phyloP scores from a whole-genome alignment of 2,797 vertebrate species.

The Pseudochirops cupreus region DNA sequence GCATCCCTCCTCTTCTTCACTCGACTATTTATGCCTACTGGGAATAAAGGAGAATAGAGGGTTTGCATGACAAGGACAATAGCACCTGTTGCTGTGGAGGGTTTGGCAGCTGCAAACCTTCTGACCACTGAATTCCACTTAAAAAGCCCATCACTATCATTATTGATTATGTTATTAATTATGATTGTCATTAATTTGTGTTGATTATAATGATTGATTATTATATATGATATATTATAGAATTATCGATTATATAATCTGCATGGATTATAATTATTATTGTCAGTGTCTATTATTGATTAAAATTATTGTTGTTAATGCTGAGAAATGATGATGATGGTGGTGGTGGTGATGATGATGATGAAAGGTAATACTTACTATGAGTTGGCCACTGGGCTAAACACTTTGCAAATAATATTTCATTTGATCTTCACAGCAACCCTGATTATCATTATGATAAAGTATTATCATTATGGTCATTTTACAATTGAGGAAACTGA shows the following conservation, averaged over 20 bases:
- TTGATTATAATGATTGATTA: too few species aligned
- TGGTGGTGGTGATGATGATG: neutral
- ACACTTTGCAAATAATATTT: neutral
- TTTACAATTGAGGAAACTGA: neutral
- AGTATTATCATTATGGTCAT: neutral
- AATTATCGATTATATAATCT: too few species aligned
- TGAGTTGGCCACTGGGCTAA: neutral
- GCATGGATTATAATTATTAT: neutral
- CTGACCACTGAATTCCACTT: conserved; percentile 15
- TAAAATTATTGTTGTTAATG: neutral
- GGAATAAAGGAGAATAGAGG: conserved; percentile 16
- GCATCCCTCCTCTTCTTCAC: neutral
- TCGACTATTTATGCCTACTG: conserved; percentile 51
- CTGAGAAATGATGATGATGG: neutral
- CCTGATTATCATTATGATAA: neutral
- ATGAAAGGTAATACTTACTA: neutral
- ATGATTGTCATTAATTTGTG: neutral
- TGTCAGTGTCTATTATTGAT: neutral
- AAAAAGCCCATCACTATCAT: neutral
- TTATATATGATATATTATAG: too few species aligned
- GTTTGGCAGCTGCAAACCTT: neutral
- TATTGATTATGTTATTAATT: neutral
- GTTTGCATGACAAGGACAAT: conserved; percentile 35
- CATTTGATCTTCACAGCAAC: neutral
- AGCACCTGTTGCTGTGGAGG: conserved; percentile 17